A percentile compares a stretch with the other conserved stretches of the same genome.
Evolutionary conservation across 2,113 vertebrate species (phyloP).

Genomic region (Hydrochoerus hydrochaeris): DNA sequence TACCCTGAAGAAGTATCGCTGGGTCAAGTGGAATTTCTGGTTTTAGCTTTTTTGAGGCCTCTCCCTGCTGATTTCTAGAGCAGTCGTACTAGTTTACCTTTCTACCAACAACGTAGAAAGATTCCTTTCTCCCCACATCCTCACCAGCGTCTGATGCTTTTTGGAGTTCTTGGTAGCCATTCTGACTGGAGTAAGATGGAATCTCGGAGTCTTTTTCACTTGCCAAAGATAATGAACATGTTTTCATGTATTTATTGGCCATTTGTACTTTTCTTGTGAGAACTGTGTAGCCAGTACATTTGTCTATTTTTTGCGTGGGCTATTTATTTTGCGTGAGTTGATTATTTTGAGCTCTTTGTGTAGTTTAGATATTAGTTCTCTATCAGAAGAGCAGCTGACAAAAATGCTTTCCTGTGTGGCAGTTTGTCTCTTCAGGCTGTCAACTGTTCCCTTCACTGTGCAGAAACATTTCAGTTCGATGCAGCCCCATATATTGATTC

Average conservation of each 20-base stretch:
- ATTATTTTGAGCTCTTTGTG: background rate
- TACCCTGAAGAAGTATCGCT: background rate
- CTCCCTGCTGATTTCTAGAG: background rate
- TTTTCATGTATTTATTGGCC: background rate
- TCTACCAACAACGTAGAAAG: background rate
- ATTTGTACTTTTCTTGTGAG: background rate
- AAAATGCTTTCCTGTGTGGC: background rate
- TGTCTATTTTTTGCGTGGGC: background rate
- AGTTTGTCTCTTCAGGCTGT: background rate
- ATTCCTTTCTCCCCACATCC: background rate
- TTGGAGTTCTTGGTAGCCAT: background rate
- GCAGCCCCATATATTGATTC: background rate
- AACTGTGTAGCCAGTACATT: background rate
- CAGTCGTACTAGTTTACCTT: background rate
- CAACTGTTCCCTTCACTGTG: background rate
- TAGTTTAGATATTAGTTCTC: background rate
- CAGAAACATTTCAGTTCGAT: background rate
- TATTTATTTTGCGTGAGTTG: background rate
- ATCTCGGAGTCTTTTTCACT: background rate
- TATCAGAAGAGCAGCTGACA: background rate
- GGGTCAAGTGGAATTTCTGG: background rate
- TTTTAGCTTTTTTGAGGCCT: background rate
- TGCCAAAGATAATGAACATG: background rate
- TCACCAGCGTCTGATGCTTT: background rate
- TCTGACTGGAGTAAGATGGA: background rate